These are phyloP conservation scores for Tethea ocularis DNA, from an alignment of 2,888 invertebrate genomes.

Conservation along the genomic window DNA sequence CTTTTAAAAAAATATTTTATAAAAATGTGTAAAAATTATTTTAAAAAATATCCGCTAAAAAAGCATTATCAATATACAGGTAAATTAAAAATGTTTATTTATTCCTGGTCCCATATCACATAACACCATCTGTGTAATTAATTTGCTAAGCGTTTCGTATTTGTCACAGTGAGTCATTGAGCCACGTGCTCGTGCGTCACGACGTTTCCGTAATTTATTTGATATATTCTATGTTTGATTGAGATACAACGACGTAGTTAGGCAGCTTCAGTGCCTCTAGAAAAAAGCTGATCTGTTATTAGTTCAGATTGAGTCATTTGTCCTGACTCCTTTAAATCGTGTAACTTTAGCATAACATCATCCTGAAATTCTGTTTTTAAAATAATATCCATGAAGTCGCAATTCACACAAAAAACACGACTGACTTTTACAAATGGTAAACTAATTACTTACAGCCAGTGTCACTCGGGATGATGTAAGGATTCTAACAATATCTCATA, in stretches of 20 bases:
- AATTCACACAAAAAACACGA: too few species aligned
- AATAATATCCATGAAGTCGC: too few species aligned
- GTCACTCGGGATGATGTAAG: too few species aligned
- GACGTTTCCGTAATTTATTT: constrained; percentile 10
- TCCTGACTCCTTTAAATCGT: background rate
- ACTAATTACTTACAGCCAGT: too few species aligned
- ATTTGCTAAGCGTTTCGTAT: background rate
- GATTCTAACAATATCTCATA: too few species aligned
- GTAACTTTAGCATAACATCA: background rate
- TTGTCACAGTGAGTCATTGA: constrained; percentile 6
- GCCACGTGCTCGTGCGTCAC: constrained; percentile 1
- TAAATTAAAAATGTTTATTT: background rate
- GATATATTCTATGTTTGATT: constrained; percentile 8
- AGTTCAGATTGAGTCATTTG: background rate
- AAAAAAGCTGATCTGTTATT: background rate
- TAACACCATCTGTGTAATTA: constrained; percentile 6
- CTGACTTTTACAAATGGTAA: too few species aligned
- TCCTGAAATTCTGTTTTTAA: background rate
- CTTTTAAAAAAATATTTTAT: too few species aligned
- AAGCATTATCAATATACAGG: too few species aligned
- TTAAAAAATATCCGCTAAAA: too few species aligned
- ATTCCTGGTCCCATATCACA: background rate
- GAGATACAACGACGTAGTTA: background rate
- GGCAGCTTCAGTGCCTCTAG: background rate
- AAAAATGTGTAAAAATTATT: too few species aligned